Conservation (phyloP, 2,888 invertebrate species). For the Phaedon cochleariae region DNA sequence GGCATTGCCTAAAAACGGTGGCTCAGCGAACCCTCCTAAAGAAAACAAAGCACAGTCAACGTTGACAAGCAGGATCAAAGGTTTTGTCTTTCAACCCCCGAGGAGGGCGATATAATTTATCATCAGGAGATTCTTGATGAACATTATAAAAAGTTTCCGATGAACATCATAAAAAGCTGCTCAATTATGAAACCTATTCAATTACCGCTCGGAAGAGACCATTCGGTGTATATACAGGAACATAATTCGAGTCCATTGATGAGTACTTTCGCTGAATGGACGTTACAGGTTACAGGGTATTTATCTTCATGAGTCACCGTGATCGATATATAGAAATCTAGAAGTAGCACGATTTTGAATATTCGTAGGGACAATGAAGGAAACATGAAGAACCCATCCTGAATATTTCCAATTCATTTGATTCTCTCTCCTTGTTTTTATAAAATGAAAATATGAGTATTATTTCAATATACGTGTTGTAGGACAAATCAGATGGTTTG, state of each 20-base stretch:
- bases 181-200: not conserved
- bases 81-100: not conserved
- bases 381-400: too few species aligned
- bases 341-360: too few species aligned
- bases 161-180: slow-evolving; percentile 14
- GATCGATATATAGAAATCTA: too few species aligned
- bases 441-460: too few species aligned
- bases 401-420: too few species aligned
- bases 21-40: slow-evolving; percentile 53
- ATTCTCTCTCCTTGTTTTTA: too few species aligned
- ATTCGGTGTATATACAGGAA: not conserved
- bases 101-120: slow-evolving; percentile 25
- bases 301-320: too few species aligned
- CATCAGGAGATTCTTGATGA: slow-evolving; percentile 14
- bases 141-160: slow-evolving; percentile 18
- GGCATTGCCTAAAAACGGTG: slow-evolving; percentile 51
- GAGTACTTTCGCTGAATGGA: not conserved
- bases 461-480: too few species aligned
- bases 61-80: slow-evolving; percentile 24
- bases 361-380: too few species aligned
- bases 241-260: not conserved
- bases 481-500: too few species aligned
- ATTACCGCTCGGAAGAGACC: not conserved
- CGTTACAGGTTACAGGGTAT: too few species aligned
- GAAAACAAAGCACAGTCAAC: slow-evolving; percentile 46